A percentile compares a stretch with the other conserved stretches of the same genome.
Evolutionary conservation across 2,888 invertebrate genomes (phyloP).

Genomic region (Apotomis capreana): DNA sequence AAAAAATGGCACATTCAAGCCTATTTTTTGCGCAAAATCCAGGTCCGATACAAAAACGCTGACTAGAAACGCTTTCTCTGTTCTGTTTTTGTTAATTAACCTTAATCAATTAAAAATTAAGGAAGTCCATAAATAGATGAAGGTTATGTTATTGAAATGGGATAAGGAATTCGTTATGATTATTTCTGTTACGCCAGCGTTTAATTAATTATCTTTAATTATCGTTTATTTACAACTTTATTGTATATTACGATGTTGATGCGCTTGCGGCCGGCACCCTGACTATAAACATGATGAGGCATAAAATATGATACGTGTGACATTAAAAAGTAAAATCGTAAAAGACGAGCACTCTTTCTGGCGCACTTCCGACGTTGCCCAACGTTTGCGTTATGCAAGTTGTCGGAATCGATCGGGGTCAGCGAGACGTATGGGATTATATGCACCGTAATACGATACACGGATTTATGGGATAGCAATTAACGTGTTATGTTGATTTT

Average conservation of each 20-base stretch:
- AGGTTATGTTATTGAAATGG: too few species aligned
- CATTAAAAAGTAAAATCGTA: constrained; percentile 38
- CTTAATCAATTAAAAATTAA: too few species aligned
- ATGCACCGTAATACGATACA: background rate
- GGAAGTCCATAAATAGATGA: too few species aligned
- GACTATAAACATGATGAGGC: constrained; percentile 26
- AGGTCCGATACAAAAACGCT: too few species aligned
- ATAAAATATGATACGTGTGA: constrained; percentile 19
- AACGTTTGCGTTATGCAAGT: constrained; percentile 38
- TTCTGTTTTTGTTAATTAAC: too few species aligned
- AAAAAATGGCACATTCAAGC: too few species aligned
- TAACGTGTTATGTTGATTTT: constrained; percentile 3
- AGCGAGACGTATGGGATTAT: constrained; percentile 9
- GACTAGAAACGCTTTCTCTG: too few species aligned
- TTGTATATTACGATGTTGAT: background rate
- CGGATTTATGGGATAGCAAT: background rate
- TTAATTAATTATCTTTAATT: too few species aligned
- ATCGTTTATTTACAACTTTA: too few species aligned
- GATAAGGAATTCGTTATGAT: too few species aligned
- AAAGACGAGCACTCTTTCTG: constrained; percentile 20
- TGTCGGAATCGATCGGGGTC: constrained; percentile 30
- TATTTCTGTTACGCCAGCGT: too few species aligned
- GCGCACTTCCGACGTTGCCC: constrained; percentile 49
- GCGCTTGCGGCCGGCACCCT: background rate
- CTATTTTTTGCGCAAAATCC: too few species aligned